Evolutionary conservation across 2,113 vertebrate genomes (phyloP).

Genomic region (Ailuropoda melanoleuca): DNA sequence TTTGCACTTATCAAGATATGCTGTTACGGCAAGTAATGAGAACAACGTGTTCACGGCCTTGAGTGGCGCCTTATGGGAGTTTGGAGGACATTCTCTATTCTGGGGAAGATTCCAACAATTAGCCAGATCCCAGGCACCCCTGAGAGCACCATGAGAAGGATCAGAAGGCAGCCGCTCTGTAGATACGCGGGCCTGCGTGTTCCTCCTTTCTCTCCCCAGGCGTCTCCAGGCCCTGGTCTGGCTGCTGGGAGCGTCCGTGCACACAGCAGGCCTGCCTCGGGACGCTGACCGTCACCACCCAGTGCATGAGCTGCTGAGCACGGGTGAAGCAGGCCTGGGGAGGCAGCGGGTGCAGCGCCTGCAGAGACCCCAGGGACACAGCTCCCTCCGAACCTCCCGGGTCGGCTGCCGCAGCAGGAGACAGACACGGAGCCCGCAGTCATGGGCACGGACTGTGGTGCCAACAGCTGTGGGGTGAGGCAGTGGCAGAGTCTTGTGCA

Average conservation of each 20-base stretch:
- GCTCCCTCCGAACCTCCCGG: no score
- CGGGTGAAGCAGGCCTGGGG: background rate
- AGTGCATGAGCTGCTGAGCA: accelerated
- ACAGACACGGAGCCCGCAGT: accelerated
- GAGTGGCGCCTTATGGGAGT: accelerated
- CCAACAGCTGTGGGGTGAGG: accelerated
- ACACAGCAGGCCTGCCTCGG: accelerated
- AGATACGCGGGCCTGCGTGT: accelerated
- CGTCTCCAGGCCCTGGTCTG: accelerated
- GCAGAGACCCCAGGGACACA: accelerated
- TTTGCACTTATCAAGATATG: background rate
- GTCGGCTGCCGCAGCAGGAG: accelerated
- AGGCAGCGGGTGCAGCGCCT: accelerated
- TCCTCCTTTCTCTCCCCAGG: accelerated
- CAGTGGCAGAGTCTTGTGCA: accelerated
- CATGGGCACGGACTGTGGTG: accelerated
- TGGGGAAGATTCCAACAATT: accelerated
- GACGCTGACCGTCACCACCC: accelerated
- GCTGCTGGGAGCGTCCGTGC: accelerated
- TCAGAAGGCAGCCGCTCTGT: accelerated
- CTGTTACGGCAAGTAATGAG: accelerated
- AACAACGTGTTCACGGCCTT: accelerated
- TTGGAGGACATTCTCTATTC: accelerated
- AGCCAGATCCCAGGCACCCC: no score
- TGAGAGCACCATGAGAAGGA: accelerated